Evolutionary conservation across 1,140 invertebrate genomes (phyloP).

Genomic region (Euborellia annulipes): DNA sequence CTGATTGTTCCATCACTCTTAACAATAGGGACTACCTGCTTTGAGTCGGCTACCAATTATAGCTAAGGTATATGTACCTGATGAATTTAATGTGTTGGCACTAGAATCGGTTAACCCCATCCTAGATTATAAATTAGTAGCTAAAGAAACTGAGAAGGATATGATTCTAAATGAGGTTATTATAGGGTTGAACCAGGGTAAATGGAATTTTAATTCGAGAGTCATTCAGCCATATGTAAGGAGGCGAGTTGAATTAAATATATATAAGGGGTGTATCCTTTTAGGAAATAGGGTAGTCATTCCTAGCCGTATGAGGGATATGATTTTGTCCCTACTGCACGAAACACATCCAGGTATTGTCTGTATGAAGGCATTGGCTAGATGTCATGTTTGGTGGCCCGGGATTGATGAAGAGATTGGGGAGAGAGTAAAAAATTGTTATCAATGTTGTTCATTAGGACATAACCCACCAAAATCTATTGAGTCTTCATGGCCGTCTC

Average conservation of each 20-base stretch:
- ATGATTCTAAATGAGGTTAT: no score
- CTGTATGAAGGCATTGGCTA: slow-evolving; percentile 11
- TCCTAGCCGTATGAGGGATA: slow-evolving; percentile 15
- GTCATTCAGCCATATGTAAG: neutral
- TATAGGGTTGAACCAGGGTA: no score
- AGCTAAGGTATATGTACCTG: no score
- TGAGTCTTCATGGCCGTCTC: slow-evolving; percentile 21
- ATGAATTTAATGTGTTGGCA: no score
- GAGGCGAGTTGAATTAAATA: slow-evolving; percentile 6
- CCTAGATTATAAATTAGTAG: no score
- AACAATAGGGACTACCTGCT: no score
- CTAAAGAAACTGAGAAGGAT: no score
- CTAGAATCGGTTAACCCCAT: no score
- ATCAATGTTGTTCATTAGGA: neutral
- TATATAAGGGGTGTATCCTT: slow-evolving; percentile 15
- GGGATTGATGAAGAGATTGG: slow-evolving; percentile 12
- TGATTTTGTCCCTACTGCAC: slow-evolving; percentile 25
- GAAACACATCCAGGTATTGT: slow-evolving; percentile 23
- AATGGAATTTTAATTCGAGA: no score
- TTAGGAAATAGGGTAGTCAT: slow-evolving; percentile 23
- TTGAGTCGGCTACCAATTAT: no score
- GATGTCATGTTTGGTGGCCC: slow-evolving; percentile 13
- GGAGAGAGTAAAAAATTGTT: slow-evolving; percentile 3
- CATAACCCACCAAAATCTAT: slow-evolving; percentile 13
- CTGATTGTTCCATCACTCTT: no score